Evolutionary conservation across 2,888 invertebrate genomes (phyloP), one percentile per base, ranked within the genome.

Genomic region (Lithosia quadra): DNA sequence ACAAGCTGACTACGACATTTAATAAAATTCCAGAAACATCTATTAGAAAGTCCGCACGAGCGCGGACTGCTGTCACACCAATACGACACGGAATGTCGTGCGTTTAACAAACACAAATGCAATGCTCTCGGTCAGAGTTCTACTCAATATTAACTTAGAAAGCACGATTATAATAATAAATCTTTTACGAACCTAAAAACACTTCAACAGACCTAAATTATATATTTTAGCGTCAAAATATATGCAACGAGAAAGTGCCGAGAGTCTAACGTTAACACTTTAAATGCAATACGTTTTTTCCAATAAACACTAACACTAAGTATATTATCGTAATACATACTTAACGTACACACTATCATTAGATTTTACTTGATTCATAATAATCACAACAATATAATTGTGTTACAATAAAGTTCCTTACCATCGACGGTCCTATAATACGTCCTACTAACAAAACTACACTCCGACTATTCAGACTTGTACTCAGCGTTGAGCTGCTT

Each of bases 251-350:
- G 59, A 69, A 72, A 71, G 65, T 84, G 85, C 80, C 80, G 78
- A 78, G 73, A 84, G 86, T 84, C 82, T 86, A 90, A 89, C 85
- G 81, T 84, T 83, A 87, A 88, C 85, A 91, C 86, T 88, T 92
- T 92, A 92, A 93, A 93, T 93, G 92, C 93, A 91, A 86, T 90
- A 90, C 84, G 85, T 78, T 49, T 85, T 85, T 86, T 82, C 71
- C 75, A 82, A 82, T 86, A 85, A 83, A 84, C 76, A 84, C 88
- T 92, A 90, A 86, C 74, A 79, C 87, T 90, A 90, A 85, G 75
- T 87, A 82, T 86, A 87, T 83, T 86, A 87, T 88, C 84, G 88
- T 88, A 88, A 86, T 90, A 90, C 84, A 80, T 86, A 88, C 89
- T 88, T 87, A 86, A 89, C 83, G 87, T 91, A 88, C 83, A 81